Evolutionary conservation across 2,888 invertebrate genomes (phyloP), one percentile per base, ranked within the genome.

Genomic region (Chrysodeixis includens): DNA sequence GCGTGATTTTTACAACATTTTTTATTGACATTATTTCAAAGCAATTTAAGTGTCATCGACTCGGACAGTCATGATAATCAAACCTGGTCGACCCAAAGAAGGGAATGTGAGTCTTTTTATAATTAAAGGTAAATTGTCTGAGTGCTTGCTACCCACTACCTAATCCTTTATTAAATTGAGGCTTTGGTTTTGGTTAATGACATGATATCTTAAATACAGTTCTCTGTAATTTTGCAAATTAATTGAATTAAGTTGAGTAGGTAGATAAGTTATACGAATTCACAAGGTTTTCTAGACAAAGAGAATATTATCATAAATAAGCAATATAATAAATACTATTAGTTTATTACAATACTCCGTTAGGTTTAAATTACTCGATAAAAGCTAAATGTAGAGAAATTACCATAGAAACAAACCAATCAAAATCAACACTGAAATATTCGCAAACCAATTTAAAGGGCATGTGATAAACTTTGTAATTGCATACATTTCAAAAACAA

Each of bases 71-170:
- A 55, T 61, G 59, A 64, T 56, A 62, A 40, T 40, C 49, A 53
- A 61, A 7, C 76, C 72, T 56, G 62, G 46, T 40, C 49, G 46
- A 61, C 7, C 76, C 72, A 68, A 66, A 71, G 14, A 69, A 65
- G 76, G 79, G 10, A 62, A 22, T 22, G 53, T 55, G 55, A 66
- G 56, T 46, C 44, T 52, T 64, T 61, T 63, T 32, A 62, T 66
- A 80, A 78, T 80, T 78, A 63, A 71, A 60, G 67, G 62, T 56
- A 53, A 62, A 64, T 68, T 67, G 30, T 57, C 55, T 64, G 64
- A 66, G 69, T 81, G 63, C 53, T 69, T 52, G 55, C 69, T 57
- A 57, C 78, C 81, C 78, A 78, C 81, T 22, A 20, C 56, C 30
- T 32, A 63, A 65, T 66, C 69, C 67, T 78, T 69, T 74, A 78